phyloP scores from a whole-genome alignment of 2,888 invertebrate genomes.

The Epirrhoe alternata region DNA sequence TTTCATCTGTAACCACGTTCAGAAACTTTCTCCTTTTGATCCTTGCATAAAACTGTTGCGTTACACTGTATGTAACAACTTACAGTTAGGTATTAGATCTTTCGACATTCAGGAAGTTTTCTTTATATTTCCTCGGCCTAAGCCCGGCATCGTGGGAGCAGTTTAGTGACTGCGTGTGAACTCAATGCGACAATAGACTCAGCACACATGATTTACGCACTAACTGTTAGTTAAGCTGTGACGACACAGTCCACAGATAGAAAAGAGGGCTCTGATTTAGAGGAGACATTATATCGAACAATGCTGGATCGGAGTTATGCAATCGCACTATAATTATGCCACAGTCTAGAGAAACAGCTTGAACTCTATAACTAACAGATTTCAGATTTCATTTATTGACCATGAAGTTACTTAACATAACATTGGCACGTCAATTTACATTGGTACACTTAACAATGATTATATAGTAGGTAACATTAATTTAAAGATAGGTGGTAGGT shows the following conservation, averaged over 20 bases:
- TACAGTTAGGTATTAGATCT: conserved; percentile 5
- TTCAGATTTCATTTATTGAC: too few species aligned
- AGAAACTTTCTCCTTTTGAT: too few species aligned
- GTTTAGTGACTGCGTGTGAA: conserved; percentile 81
- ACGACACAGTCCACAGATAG: conserved; percentile 17
- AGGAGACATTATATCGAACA: conserved; percentile 78
- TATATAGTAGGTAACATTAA: too few species aligned
- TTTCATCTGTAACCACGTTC: too few species aligned
- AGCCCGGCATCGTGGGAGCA: conserved; percentile 71
- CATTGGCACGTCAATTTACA: too few species aligned
- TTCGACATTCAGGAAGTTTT: conserved; percentile 39
- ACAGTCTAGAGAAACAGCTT: conserved; percentile 8
- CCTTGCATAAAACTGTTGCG: neutral
- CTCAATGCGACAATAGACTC: conserved; percentile 70
- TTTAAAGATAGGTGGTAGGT: too few species aligned
- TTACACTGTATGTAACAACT: neutral
- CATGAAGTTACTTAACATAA: too few species aligned
- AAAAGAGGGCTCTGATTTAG: conserved; percentile 74
- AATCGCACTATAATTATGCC: conserved; percentile 73
- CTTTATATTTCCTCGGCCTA: conserved; percentile 30
- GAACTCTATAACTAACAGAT: neutral
- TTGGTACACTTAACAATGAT: too few species aligned
- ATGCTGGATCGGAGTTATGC: conserved; percentile 71
- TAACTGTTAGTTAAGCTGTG: conserved; percentile 17
- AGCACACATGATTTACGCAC: conserved; percentile 64